Conservation (phyloP, 2,113 vertebrate species). For the Melospiza melodia region DNA sequence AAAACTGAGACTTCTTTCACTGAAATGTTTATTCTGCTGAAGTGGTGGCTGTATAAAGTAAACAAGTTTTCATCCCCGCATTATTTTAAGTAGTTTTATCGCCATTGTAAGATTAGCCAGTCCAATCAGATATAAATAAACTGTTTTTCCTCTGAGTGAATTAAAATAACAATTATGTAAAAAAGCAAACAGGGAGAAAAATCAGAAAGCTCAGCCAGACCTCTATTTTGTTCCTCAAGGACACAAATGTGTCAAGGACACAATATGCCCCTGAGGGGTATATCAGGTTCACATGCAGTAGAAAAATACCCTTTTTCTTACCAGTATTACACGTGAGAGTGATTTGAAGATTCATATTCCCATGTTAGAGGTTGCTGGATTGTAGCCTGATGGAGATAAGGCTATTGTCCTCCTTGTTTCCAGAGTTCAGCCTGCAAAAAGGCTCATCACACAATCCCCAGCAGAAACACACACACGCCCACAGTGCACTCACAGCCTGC, state of each 20-base stretch:
- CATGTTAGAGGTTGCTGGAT: neutral
- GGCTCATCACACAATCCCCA: neutral
- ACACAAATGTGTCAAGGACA: neutral
- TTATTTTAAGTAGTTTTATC: neutral
- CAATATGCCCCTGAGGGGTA: neutral
- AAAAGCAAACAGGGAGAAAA: neutral
- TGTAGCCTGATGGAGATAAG: neutral
- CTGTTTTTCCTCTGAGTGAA: neutral
- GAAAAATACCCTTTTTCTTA: neutral
- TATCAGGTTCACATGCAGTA: neutral
- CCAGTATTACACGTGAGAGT: neutral
- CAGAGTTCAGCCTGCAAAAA: fast-evolving
- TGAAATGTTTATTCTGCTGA: neutral
- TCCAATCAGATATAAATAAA: neutral
- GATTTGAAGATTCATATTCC: neutral
- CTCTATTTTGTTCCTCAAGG: neutral
- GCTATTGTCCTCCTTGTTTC: neutral
- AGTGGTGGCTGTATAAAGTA: neutral
- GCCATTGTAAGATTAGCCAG: neutral
- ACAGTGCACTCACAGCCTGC: neutral
- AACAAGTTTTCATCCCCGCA: neutral
- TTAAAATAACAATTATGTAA: neutral
- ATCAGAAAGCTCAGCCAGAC: neutral
- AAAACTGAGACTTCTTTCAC: neutral
- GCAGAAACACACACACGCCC: fast-evolving